Conservation (phyloP, 1,140 invertebrate species). For the Mesaphorura yosii region DNA sequence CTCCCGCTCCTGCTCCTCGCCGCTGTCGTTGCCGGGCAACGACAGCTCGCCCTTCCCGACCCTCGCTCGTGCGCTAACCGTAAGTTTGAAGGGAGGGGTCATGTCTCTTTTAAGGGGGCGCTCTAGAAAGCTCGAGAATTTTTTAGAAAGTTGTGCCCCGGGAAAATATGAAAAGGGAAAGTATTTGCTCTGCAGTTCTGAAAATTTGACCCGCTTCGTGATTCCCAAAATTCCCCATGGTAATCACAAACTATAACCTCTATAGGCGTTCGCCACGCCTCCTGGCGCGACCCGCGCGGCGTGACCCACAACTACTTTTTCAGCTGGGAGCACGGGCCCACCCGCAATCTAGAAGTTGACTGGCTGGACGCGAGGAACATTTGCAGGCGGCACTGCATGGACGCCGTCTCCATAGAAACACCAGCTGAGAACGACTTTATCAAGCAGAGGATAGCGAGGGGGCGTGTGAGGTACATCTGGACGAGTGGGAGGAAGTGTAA, state of each 20-base stretch:
- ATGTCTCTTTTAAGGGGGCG: not conserved
- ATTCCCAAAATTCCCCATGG: not conserved
- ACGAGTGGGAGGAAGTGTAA: constrained; percentile 83
- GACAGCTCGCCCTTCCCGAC: constrained; percentile 71
- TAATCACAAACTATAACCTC: not conserved
- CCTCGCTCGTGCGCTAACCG: constrained; percentile 74
- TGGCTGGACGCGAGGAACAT: constrained; percentile 84
- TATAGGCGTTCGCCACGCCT: constrained; percentile 66
- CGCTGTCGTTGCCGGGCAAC: constrained; percentile 58
- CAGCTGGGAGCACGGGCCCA: constrained; percentile 80
- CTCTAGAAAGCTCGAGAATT: not conserved
- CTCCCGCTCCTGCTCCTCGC: constrained; percentile 51
- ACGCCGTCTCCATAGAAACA: constrained; percentile 78
- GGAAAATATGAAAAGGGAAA: not conserved
- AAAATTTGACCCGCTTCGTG: not conserved
- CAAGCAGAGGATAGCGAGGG: constrained; percentile 65
- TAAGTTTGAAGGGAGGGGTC: constrained; percentile 42
- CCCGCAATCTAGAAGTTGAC: constrained; percentile 70
- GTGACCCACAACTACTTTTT: constrained; percentile 84
- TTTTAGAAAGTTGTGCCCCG: not conserved
- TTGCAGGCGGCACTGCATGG: constrained; percentile 83
- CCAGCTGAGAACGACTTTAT: constrained; percentile 82
- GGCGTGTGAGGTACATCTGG: constrained; percentile 65
- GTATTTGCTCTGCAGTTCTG: not conserved
- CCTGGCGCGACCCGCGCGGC: constrained; percentile 70